Percentiles rank a stretch among this genome's conserved stretches.
Conservation (phyloP, 2,888 invertebrate genomes). For the Zaprionus bogoriensis region DNA sequence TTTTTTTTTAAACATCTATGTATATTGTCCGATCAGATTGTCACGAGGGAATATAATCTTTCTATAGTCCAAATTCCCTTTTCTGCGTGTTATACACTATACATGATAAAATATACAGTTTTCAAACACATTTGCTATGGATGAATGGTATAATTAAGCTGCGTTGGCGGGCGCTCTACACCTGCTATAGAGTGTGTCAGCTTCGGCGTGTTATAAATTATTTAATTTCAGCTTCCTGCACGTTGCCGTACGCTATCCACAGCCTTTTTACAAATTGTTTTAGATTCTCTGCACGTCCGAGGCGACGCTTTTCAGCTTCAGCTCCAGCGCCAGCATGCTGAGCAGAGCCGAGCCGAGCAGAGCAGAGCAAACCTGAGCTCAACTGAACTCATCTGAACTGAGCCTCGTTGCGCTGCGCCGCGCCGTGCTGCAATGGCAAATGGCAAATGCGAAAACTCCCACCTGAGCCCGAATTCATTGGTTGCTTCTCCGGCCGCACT, state of each 20-base stretch:
- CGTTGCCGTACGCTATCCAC: slow-evolving; percentile 44
- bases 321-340: slow-evolving; percentile 32
- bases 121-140: neutral
- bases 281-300: slow-evolving; percentile 58
- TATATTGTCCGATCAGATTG: too few species aligned
- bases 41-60: too few species aligned
- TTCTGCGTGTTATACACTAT: too few species aligned
- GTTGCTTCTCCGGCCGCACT: slow-evolving; percentile 34
- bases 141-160: neutral
- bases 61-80: too few species aligned
- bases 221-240: slow-evolving; percentile 55
- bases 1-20: too few species aligned
- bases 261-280: slow-evolving; percentile 52
- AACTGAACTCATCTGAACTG: slow-evolving; percentile 42
- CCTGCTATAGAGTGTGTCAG: slow-evolving; percentile 31
- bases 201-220: slow-evolving; percentile 45
- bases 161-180: neutral
- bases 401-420: slow-evolving; percentile 33
- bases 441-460: slow-evolving; percentile 46
- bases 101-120: too few species aligned
- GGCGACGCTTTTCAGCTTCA: slow-evolving; percentile 62
- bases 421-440: slow-evolving; percentile 35
- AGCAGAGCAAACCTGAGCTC: slow-evolving; percentile 45
- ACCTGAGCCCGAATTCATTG: slow-evolving; percentile 51
- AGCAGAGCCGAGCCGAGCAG: slow-evolving; percentile 45